These are phyloP conservation scores for Lepidothrix coronata DNA, from an alignment of 2,113 vertebrate species.

Conservation along the genomic window DNA sequence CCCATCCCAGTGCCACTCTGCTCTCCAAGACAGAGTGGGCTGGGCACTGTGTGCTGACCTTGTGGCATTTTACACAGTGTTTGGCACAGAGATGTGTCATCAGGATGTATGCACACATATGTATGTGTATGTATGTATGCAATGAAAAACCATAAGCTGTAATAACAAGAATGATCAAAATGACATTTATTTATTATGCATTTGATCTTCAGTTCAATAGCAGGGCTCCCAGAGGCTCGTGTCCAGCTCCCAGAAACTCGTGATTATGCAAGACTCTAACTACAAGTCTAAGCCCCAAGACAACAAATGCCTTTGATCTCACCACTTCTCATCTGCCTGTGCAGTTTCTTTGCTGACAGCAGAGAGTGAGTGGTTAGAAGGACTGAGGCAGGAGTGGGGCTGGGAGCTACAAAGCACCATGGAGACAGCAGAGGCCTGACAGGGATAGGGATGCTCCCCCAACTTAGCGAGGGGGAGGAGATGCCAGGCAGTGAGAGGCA, in stretches of 20 bases:
- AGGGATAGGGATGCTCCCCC: neutral
- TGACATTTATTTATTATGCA: neutral
- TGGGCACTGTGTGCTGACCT: neutral
- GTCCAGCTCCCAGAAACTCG: neutral
- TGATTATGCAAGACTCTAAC: neutral
- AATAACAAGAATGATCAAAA: neutral
- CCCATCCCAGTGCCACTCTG: neutral
- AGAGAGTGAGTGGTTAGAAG: neutral
- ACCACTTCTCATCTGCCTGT: neutral
- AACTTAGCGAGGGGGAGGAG: accelerated
- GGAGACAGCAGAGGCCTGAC: neutral
- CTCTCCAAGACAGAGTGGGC: neutral
- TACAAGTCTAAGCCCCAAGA: neutral
- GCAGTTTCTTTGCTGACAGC: neutral
- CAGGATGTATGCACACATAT: neutral
- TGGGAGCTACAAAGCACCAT: neutral
- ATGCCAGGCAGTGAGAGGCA: neutral
- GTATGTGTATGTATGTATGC: neutral
- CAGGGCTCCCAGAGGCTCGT: neutral
- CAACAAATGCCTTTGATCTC: neutral
- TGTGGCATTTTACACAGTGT: neutral
- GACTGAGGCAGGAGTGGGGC: neutral
- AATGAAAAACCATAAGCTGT: neutral
- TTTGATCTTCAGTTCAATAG: neutral
- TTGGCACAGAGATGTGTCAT: neutral